These are phyloP conservation scores for Lycaena phlaeas DNA, from an alignment of 2,888 invertebrate species.

Conservation along the genomic window DNA sequence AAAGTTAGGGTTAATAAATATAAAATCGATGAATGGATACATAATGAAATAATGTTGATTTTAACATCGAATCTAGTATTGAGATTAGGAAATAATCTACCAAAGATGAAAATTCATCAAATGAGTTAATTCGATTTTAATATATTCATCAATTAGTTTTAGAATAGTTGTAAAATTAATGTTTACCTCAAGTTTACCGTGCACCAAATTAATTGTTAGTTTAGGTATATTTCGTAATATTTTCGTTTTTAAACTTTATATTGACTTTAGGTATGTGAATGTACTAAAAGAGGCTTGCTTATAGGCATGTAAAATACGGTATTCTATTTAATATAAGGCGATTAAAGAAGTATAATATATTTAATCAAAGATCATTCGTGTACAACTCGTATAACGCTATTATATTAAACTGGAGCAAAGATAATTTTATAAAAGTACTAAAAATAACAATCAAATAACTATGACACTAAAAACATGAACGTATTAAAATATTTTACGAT, in stretches of 20 bases:
- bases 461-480: no score
- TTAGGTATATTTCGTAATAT: conserved; percentile 27
- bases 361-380: no score
- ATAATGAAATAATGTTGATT: not conserved
- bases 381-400: no score
- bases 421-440: no score
- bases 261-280: not conserved
- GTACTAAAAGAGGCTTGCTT: conserved; percentile 9
- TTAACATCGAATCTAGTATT: not conserved
- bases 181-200: conserved; percentile 70
- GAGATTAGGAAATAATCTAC: conserved; percentile 49
- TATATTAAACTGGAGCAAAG: no score
- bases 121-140: conserved; percentile 53
- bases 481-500: no score
- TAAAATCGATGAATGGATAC: not conserved
- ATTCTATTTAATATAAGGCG: no score
- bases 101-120: conserved; percentile 70
- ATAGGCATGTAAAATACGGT: no score
- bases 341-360: no score
- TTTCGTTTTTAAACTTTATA: conserved; percentile 8
- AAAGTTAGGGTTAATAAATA: not conserved
- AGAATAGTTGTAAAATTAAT: conserved; percentile 26
- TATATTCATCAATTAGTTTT: conserved; percentile 28
- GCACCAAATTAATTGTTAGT: conserved; percentile 66
- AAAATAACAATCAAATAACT: no score